Evolutionary conservation across 2,888 invertebrate genomes (phyloP), one percentile per base, ranked within the genome.

Genomic region (Helobdella robusta): DNA sequence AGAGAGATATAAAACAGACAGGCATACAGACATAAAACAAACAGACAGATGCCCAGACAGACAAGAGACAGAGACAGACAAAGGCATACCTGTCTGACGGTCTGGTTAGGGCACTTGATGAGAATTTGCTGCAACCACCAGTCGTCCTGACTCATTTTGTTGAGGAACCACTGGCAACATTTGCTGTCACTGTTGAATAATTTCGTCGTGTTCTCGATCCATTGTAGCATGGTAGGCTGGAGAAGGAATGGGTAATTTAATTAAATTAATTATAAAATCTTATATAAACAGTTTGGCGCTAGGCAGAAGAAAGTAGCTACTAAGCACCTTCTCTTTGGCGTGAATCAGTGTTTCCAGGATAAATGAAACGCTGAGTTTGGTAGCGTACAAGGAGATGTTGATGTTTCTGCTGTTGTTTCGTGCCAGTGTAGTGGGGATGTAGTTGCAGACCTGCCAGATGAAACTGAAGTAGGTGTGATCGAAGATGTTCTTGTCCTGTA

Each of bases 271-370:
- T n/a, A n/a, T n/a, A n/a, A n/a, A n/a, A n/a, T n/a, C n/a, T 48
- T 50, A 30, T 4, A 50, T n/a, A 54, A 25, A 4, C n/a, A n/a
- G n/a, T n/a, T n/a, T n/a, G n/a, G n/a, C n/a, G n/a, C n/a, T n/a
- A n/a, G n/a, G n/a, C n/a, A n/a, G n/a, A n/a, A n/a, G n/a, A 6
- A 28, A 59, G 35, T n/a, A 5, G n/a, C 4, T 5, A 18, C 5
- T 4, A 20, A 46, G 72, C 77, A 88, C 88, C 84, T 93, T 94
- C 80, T 94, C 94, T 80, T 93, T 93, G 56, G 94, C 91, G 78
- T 94, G 94, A 75, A 94, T 93, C 75, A 93, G 89, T 0, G 93
- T 93, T 81, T 94, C 94, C 70, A 94, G 87, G 74, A 94, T 92
- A 81, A 94, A 94, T 0, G 92, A 91, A 0, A 91, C 89, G 0